Conservation (phyloP, 2,888 invertebrate genomes). For the Diabrotica balteata region DNA sequence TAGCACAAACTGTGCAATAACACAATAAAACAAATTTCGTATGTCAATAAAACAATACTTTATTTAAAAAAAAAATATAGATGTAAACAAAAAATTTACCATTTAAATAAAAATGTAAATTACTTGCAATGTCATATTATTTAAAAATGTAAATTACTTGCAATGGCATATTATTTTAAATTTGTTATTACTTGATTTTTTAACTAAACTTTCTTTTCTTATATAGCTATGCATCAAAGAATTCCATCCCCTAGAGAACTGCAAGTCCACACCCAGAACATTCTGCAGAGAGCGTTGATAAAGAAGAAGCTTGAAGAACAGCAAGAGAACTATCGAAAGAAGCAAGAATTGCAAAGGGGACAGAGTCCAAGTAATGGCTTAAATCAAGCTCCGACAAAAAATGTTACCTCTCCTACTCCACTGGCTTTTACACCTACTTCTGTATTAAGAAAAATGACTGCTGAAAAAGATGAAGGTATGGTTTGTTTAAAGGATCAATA, state of each 20-base stretch:
- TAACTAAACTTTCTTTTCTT: background rate
- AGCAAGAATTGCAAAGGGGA: slow-evolving; percentile 69
- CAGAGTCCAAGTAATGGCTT: slow-evolving; percentile 42
- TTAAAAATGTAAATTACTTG: too few relatives aligned
- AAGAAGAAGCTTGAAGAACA: slow-evolving; percentile 91
- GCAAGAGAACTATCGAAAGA: slow-evolving; percentile 81
- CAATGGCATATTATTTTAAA: too few relatives aligned
- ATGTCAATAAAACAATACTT: too few relatives aligned
- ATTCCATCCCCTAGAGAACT: slow-evolving; percentile 86
- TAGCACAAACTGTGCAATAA: too few relatives aligned
- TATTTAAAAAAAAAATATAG: too few relatives aligned
- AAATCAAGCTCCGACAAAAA: slow-evolving; percentile 51
- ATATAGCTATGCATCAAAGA: slow-evolving; percentile 70
- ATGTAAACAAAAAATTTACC: too few relatives aligned
- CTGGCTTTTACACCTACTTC: slow-evolving; percentile 93
- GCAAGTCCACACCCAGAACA: slow-evolving; percentile 83
- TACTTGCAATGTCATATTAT: too few relatives aligned
- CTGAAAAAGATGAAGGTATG: slow-evolving; percentile 78
- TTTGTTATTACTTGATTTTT: background rate
- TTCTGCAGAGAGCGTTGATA: slow-evolving; percentile 85
- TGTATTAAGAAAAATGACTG: slow-evolving; percentile 93
- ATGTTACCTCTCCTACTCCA: slow-evolving; percentile 70
- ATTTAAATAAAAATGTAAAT: too few relatives aligned
- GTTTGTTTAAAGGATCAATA: background rate
- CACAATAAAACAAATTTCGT: too few relatives aligned